phyloP scores from a whole-genome alignment of 2,797 vertebrate genomes.

The Nyctibius grandis region DNA sequence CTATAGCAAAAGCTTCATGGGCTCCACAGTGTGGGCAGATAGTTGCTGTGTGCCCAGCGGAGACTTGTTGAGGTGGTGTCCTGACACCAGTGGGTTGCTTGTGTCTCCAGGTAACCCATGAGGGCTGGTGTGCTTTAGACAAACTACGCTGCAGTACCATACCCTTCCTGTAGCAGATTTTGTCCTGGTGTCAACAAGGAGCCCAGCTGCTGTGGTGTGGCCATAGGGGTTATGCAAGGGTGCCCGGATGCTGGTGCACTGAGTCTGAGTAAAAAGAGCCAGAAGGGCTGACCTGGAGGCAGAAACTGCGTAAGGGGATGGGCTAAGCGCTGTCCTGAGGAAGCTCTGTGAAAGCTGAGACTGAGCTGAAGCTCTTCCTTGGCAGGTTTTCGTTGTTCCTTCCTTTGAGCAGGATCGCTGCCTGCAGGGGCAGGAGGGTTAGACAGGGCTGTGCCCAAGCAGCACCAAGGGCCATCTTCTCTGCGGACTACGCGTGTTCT shows the following conservation, averaged over 20 bases:
- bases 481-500: accelerated
- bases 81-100: not conserved
- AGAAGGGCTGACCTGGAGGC: not conserved
- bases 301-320: not conserved
- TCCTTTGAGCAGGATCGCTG: not conserved
- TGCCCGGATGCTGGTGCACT: not conserved
- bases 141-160: accelerated
- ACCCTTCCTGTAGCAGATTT: not conserved
- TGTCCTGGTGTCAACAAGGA: not conserved
- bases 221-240: not conserved
- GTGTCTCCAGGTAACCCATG: not conserved
- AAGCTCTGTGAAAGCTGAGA: not conserved
- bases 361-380: not conserved
- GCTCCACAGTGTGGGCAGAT: not conserved
- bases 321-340: not conserved
- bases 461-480: not conserved
- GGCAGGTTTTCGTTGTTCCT: not conserved
- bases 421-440: not conserved
- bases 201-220: not conserved
- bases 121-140: not conserved
- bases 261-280: not conserved
- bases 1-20: not conserved
- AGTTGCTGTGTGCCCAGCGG: not conserved
- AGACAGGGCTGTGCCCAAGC: not conserved
- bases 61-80: not conserved